Conservation (phyloP, 2,888 invertebrate species). For the Coleophora flavipennella region DNA sequence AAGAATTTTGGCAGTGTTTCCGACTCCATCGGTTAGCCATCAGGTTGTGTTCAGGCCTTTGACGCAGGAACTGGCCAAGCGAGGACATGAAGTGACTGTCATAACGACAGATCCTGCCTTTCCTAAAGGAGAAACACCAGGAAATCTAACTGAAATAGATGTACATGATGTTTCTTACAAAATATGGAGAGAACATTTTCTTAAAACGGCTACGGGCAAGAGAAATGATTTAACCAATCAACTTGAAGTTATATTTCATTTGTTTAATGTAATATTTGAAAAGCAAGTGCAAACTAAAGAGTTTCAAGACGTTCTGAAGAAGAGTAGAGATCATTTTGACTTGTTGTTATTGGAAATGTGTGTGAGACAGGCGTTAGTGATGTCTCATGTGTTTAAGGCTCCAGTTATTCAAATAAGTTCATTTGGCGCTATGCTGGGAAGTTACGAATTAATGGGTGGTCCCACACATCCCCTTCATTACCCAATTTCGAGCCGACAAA, state of each 20-base stretch:
- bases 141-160: constrained; percentile 51
- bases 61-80: constrained; percentile 39
- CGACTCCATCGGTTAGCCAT: constrained; percentile 55
- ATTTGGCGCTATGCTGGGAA: constrained; percentile 16
- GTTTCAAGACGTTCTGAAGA: constrained; percentile 19
- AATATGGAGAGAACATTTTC: constrained; percentile 15
- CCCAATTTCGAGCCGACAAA: constrained; percentile 15
- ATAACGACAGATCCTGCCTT: constrained; percentile 49
- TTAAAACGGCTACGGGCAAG: constrained; percentile 9
- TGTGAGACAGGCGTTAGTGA: constrained; percentile 15
- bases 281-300: constrained; percentile 18
- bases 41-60: constrained; percentile 49
- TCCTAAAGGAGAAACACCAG: constrained; percentile 23
- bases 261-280: constrained; percentile 13
- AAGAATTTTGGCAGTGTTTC: constrained; percentile 31
- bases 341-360: constrained; percentile 27
- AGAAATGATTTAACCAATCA: constrained; percentile 10
- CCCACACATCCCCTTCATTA: constrained; percentile 20
- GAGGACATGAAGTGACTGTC: constrained; percentile 55
- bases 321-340: constrained; percentile 24
- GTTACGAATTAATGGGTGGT: constrained; percentile 18
- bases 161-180: constrained; percentile 32
- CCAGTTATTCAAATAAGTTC: constrained; percentile 32
- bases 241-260: constrained; percentile 1
- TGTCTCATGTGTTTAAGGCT: constrained; percentile 24